phyloP scores from a whole-genome alignment of 2,797 vertebrate species.

The Chelmon rostratus region DNA sequence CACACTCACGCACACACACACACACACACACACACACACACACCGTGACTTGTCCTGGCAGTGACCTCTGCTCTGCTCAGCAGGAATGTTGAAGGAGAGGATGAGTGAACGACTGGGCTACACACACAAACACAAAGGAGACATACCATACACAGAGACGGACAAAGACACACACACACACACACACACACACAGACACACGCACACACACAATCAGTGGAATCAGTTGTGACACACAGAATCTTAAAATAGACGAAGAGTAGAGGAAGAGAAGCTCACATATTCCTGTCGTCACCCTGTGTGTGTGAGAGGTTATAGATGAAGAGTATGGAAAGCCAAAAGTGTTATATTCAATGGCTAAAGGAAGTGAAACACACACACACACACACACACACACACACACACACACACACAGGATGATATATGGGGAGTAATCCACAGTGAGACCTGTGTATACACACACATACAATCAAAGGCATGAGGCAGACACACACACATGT shows the following conservation, averaged over 20 bases:
- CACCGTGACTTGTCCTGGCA: constrained; percentile 64
- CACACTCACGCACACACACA: constrained; percentile 40
- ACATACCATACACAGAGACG: constrained; percentile 34
- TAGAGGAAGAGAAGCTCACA: constrained; percentile 26
- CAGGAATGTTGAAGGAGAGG: constrained; percentile 75
- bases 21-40: constrained; percentile 51
- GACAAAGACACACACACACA: constrained; percentile 12
- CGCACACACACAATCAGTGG: constrained; percentile 8
- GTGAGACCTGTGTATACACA: constrained; percentile 58
- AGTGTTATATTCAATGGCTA: constrained; percentile 19
- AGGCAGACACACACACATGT: constrained; percentile 45
- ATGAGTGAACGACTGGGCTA: constrained; percentile 75
- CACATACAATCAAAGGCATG: constrained; percentile 67
- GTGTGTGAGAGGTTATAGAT: constrained; percentile 8
- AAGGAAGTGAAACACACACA: constrained; percentile 11
- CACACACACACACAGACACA: constrained; percentile 43
- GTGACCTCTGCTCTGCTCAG: constrained; percentile 77
- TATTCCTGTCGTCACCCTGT: constrained; percentile 20
- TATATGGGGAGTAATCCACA: constrained; percentile 68
- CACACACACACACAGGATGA: constrained; percentile 56
- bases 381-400: constrained; percentile 56
- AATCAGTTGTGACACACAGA: constrained; percentile 12
- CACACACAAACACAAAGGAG: constrained; percentile 72
- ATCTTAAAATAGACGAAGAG: constrained; percentile 29
- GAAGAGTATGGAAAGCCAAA: constrained; percentile 22